These are phyloP conservation scores for Phrynocephalus forsythii DNA, from an alignment of 2,797 vertebrate genomes.

Conservation along the genomic window DNA sequence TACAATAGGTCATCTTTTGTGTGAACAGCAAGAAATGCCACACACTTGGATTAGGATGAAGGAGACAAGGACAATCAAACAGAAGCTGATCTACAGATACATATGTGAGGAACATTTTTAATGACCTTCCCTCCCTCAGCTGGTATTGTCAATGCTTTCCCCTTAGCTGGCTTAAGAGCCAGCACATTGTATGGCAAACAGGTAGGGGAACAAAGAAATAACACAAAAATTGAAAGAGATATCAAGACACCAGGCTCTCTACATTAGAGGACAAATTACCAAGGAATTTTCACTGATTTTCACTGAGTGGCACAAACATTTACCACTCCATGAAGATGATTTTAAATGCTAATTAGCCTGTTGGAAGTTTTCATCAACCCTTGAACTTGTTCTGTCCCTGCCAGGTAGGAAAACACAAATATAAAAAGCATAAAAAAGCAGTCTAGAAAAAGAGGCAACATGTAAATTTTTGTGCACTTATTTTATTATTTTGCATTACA, in stretches of 20 bases:
- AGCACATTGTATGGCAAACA: neutral
- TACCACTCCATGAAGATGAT: neutral
- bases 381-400: neutral
- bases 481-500: constrained; percentile 2
- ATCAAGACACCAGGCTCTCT: constrained; percentile 7
- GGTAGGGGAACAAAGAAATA: neutral
- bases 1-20: neutral
- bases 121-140: neutral
- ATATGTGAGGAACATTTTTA: constrained; percentile 8
- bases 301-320: neutral
- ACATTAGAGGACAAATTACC: neutral
- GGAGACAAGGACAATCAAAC: constrained; percentile 10
- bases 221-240: neutral
- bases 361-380: neutral
- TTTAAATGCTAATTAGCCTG: constrained; percentile 13
- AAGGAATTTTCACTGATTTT: constrained; percentile 12
- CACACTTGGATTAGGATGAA: neutral
- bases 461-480: neutral
- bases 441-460: neutral
- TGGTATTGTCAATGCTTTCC: neutral
- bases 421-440: neutral
- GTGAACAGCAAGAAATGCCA: constrained; percentile 20
- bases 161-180: neutral
- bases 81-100: neutral
- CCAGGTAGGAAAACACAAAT: neutral